phyloP scores from a whole-genome alignment of 2,888 invertebrate genomes.

The Eupithecia dodoneata region DNA sequence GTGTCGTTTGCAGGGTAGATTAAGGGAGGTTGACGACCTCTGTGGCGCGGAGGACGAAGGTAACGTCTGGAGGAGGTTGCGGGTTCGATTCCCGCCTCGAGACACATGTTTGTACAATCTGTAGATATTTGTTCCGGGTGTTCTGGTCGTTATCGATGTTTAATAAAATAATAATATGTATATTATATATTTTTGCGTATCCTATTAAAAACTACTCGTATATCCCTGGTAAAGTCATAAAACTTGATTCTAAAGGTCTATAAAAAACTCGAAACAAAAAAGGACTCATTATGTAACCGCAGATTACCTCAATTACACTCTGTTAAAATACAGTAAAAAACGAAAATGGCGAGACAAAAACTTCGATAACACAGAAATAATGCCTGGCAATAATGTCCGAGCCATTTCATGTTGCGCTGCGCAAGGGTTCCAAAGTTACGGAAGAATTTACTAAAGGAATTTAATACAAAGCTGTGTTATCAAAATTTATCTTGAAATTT shows the following conservation, averaged over 20 bases:
- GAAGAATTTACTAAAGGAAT: constrained; percentile 14
- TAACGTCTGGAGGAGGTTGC: too few relatives aligned
- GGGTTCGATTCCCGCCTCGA: too few relatives aligned
- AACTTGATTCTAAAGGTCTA: neutral
- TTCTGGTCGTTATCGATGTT: too few relatives aligned
- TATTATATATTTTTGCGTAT: too few relatives aligned
- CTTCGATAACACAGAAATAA: constrained; percentile 45
- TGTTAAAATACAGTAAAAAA: constrained; percentile 38
- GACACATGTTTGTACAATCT: too few relatives aligned
- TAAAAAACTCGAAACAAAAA: constrained; percentile 2
- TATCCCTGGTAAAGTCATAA: neutral
- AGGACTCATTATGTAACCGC: constrained; percentile 1
- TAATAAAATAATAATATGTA: too few relatives aligned
- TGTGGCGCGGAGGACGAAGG: too few relatives aligned
- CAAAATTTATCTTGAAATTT: neutral
- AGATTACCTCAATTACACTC: constrained; percentile 32
- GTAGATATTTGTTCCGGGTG: too few relatives aligned
- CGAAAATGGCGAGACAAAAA: constrained; percentile 30
- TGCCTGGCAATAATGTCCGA: constrained; percentile 23
- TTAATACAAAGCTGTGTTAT: constrained; percentile 9
- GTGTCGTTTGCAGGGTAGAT: too few relatives aligned
- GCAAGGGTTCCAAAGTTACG: constrained; percentile 9
- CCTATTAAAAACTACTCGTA: too few relatives aligned
- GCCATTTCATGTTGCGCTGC: neutral
- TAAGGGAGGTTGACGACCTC: too few relatives aligned